Conservation (phyloP, 2,888 invertebrate species). For the Heliothis peltigera region DNA sequence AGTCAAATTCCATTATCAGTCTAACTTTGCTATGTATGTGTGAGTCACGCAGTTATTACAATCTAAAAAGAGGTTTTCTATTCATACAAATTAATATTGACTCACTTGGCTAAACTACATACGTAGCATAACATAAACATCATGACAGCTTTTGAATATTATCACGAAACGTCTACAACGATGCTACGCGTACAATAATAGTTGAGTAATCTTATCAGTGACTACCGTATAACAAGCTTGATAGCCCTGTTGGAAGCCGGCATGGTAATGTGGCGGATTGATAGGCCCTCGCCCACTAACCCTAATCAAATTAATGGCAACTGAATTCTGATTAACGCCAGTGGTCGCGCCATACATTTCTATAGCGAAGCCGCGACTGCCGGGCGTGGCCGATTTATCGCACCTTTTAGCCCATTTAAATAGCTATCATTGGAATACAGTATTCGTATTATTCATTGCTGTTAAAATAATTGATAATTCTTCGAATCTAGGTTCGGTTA, state of each 20-base stretch:
- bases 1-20: no score
- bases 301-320: constrained; percentile 90
- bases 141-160: constrained; percentile 10
- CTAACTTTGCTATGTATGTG: no score
- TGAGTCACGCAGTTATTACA: no score
- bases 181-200: constrained; percentile 40
- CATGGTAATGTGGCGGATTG: constrained; percentile 89
- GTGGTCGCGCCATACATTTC: constrained; percentile 81
- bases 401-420: constrained; percentile 75
- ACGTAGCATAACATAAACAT: constrained; percentile 21
- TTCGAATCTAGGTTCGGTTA: constrained; percentile 40
- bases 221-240: constrained; percentile 48
- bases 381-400: constrained; percentile 85
- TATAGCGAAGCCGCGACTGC: constrained; percentile 69
- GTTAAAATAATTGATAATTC: constrained; percentile 61
- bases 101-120: no score
- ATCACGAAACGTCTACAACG: constrained; percentile 45
- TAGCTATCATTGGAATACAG: constrained; percentile 63
- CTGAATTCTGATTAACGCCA: constrained; percentile 88
- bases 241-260: constrained; percentile 71
- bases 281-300: constrained; percentile 89
- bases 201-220: constrained; percentile 52
- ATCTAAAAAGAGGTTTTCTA: no score
- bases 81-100: no score
- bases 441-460: constrained; percentile 60